Evolutionary conservation across 2,888 invertebrate species (phyloP).

Genomic region (Pandemis corylana): DNA sequence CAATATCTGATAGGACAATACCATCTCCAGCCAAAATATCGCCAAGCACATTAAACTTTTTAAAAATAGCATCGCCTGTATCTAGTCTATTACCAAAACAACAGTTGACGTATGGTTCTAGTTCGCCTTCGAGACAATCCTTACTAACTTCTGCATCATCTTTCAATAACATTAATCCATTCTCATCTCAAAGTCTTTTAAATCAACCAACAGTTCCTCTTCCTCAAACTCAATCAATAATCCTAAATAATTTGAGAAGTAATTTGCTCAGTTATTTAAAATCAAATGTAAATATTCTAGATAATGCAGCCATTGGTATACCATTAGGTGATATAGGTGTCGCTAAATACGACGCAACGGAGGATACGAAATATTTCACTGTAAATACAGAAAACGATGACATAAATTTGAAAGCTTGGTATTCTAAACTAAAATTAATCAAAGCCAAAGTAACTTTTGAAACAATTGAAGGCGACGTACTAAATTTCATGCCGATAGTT

Average conservation of each 20-base stretch:
- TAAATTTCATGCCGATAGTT: slow-evolving; percentile 50
- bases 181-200: not conserved
- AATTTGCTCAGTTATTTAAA: slow-evolving; percentile 7
- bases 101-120: not conserved
- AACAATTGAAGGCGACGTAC: slow-evolving; percentile 41
- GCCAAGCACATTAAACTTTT: not conserved
- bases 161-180: not conserved
- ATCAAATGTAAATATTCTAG: not conserved
- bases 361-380: slow-evolving; percentile 7
- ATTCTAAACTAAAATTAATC: slow-evolving; percentile 45
- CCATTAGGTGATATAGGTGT: slow-evolving; percentile 44
- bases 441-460: slow-evolving; percentile 47
- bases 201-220: not conserved
- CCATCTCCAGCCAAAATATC: not conserved
- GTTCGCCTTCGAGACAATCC: not conserved
- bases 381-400: slow-evolving; percentile 43
- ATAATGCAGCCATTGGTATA: slow-evolving; percentile 22
- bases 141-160: not conserved
- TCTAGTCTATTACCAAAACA: not conserved
- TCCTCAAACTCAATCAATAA: not conserved
- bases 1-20: not conserved
- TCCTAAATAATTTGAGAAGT: not conserved
- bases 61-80: not conserved
- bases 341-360: slow-evolving; percentile 29
- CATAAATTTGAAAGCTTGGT: slow-evolving; percentile 48